These are phyloP conservation scores for Sinocyclocheilus anshuiensis DNA, from an alignment of 2,113 vertebrate species.

Conservation along the genomic window DNA sequence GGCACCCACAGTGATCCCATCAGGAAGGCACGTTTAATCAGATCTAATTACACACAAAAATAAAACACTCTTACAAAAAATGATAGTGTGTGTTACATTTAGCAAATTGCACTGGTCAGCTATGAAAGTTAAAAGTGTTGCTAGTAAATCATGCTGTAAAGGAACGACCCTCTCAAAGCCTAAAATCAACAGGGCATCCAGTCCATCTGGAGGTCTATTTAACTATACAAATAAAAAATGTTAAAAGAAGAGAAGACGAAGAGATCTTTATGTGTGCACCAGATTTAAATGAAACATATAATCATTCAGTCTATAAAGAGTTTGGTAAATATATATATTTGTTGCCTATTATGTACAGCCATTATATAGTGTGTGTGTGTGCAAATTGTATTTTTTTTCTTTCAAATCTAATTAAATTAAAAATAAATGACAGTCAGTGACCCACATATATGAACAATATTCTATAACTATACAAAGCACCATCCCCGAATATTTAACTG, in stretches of 20 bases:
- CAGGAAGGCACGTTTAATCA: slow-evolving; percentile 79
- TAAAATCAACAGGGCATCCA: slow-evolving; percentile 57
- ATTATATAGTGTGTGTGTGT: slow-evolving; percentile 60
- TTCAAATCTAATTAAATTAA: slow-evolving; percentile 75
- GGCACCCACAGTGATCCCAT: slow-evolving; percentile 69
- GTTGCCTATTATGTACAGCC: slow-evolving; percentile 60
- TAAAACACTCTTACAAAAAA: slow-evolving; percentile 82
- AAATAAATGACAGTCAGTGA: slow-evolving; percentile 78
- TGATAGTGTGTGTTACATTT: slow-evolving; percentile 77
- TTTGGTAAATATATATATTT: slow-evolving; percentile 57
- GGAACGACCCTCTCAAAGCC: slow-evolving; percentile 58
- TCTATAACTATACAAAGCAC: slow-evolving; percentile 80
- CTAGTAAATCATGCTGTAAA: slow-evolving; percentile 73
- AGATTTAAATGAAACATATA: slow-evolving; percentile 64
- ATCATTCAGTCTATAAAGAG: slow-evolving; percentile 54
- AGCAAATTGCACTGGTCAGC: slow-evolving; percentile 80
- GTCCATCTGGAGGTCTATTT: slow-evolving; percentile 55
- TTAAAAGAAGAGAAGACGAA: slow-evolving; percentile 40
- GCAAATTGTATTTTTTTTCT: slow-evolving; percentile 56
- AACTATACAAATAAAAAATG: slow-evolving; percentile 54
- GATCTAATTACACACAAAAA: slow-evolving; percentile 81
- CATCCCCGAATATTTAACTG: slow-evolving; percentile 69
- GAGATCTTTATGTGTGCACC: slow-evolving; percentile 67
- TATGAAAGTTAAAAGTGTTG: slow-evolving; percentile 73
- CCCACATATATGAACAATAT: slow-evolving; percentile 75